Conservation (phyloP, 2,113 vertebrate genomes). For the Aphyosemion australe region DNA sequence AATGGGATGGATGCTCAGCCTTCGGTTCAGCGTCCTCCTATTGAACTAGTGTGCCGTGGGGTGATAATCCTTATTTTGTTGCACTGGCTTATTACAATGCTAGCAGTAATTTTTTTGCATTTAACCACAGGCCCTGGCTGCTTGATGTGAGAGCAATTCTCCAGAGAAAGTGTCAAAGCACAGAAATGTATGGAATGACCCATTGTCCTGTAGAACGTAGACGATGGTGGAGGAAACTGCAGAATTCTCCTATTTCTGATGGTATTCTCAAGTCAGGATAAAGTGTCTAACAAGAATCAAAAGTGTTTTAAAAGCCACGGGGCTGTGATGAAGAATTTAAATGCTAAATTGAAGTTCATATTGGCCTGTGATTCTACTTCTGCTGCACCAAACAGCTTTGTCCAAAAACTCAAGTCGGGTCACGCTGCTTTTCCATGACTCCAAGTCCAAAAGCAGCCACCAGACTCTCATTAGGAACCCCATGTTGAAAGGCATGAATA, state of each 20-base stretch:
- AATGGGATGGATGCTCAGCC: conserved; percentile 75
- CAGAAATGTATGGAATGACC: conserved; percentile 52
- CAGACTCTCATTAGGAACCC: conserved; percentile 80
- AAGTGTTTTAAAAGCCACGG: conserved; percentile 11
- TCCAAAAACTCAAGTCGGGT: conserved; percentile 66
- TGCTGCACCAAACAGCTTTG: conserved; percentile 31
- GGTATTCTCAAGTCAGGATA: not conserved
- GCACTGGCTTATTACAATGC: conserved; percentile 81
- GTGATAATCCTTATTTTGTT: conserved; percentile 82
- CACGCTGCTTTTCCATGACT: conserved; percentile 66
- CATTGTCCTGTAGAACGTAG: conserved; percentile 26
- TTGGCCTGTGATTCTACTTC: conserved; percentile 48
- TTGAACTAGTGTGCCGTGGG: conserved; percentile 71
- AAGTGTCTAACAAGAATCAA: too few species aligned
- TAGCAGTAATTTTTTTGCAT: conserved; percentile 73
- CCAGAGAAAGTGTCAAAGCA: conserved; percentile 62
- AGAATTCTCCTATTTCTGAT: not conserved
- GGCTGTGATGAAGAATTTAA: conserved; percentile 20
- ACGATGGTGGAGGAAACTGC: conserved; percentile 41
- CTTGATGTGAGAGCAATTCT: conserved; percentile 69
- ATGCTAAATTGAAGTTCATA: conserved; percentile 33
- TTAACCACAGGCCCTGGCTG: conserved; percentile 68
- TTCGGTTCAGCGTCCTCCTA: conserved; percentile 73
- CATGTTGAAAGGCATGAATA: conserved; percentile 81
- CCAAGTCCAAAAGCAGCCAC: conserved; percentile 76